phyloP scores from a whole-genome alignment of 2,797 vertebrate genomes.

The Megaceryle alcyon region DNA sequence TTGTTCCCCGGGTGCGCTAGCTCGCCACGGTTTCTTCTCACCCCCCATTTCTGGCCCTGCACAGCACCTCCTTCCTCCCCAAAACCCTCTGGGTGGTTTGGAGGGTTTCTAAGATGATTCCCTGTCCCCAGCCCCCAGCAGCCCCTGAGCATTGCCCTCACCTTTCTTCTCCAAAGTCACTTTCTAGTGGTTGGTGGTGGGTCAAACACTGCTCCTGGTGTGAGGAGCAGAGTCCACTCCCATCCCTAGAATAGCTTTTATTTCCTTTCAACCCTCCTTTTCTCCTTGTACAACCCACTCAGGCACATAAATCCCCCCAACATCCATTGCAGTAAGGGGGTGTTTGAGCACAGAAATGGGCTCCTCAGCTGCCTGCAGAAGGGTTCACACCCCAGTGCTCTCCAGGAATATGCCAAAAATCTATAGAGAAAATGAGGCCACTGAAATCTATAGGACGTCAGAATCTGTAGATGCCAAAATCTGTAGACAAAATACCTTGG shows the following conservation, averaged over 20 bases:
- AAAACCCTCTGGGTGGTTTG: neutral
- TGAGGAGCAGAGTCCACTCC: rapidly evolving
- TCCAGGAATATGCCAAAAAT: neutral
- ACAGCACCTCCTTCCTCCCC: neutral
- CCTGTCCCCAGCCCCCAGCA: neutral
- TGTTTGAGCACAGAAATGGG: neutral
- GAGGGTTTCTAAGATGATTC: neutral
- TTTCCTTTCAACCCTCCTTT: neutral
- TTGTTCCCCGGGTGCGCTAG: rapidly evolving
- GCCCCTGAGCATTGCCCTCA: neutral
- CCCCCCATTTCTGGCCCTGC: neutral
- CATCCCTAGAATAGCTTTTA: neutral
- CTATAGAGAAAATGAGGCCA: neutral
- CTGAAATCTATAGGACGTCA: neutral
- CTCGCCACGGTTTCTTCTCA: neutral
- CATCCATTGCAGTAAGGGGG: rapidly evolving
- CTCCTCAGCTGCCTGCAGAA: neutral
- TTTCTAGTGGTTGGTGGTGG: neutral
- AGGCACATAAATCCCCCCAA: neutral
- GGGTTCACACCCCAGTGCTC: neutral
- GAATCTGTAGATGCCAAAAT: neutral
- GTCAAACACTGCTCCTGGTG: rapidly evolving
- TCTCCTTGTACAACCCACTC: neutral
- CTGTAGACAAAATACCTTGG: neutral
- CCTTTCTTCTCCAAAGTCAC: neutral